Percentiles rank a stretch among this genome's conserved stretches.
phyloP scores from a whole-genome alignment of 2,888 invertebrate genomes.

The Molorchus minor region DNA sequence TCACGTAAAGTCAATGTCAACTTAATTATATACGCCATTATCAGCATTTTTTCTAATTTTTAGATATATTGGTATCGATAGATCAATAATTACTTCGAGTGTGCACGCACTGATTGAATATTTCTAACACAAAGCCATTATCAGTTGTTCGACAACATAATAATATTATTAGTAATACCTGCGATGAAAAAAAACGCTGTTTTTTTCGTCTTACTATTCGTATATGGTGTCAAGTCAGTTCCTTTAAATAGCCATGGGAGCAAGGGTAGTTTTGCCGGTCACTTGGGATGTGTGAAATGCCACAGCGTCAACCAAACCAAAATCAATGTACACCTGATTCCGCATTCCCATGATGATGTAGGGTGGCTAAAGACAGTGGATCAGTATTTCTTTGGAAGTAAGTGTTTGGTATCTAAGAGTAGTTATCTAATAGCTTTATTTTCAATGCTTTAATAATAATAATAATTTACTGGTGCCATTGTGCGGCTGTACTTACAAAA shows the following conservation, averaged over 20 bases:
- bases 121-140: neutral
- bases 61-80: neutral
- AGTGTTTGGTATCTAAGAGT: too few relatives aligned
- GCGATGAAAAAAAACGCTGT: too few relatives aligned
- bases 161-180: too few relatives aligned
- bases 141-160: neutral
- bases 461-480: too few relatives aligned
- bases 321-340: constrained; percentile 81
- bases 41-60: neutral
- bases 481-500: too few relatives aligned
- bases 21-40: too few relatives aligned
- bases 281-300: constrained; percentile 14
- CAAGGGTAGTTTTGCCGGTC: neutral
- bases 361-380: constrained; percentile 89
- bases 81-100: neutral
- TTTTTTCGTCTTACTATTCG: constrained; percentile 1
- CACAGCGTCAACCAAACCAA: constrained; percentile 10
- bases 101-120: neutral
- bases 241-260: neutral
- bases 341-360: constrained; percentile 86
- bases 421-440: too few relatives aligned
- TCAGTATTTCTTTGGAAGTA: constrained; percentile 79
- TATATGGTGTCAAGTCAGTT: neutral
- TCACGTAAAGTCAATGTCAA: too few relatives aligned
- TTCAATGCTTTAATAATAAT: neutral